A percentile compares a stretch with the other conserved stretches of the same genome.
Evolutionary conservation across 2,113 vertebrate genomes (phyloP).

Genomic region (Microtus oregoni): DNA sequence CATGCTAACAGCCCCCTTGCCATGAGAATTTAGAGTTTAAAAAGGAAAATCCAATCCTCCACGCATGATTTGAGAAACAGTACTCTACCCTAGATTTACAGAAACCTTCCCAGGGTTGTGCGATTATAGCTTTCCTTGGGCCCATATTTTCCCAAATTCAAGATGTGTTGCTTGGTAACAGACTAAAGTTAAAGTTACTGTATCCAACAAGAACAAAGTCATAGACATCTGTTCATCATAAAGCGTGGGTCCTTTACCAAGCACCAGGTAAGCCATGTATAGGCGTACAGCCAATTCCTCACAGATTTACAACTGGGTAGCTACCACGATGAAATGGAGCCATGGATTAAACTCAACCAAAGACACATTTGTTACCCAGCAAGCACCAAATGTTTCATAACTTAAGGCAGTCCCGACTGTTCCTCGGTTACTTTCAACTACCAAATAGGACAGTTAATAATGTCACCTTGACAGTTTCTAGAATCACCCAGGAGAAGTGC

Average conservation of each 20-base stretch:
- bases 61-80: constrained; percentile 35
- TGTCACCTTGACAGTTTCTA: not conserved
- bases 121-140: constrained; percentile 24
- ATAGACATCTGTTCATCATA: not conserved
- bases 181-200: not conserved
- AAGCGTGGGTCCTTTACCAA: not conserved
- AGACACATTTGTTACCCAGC: not conserved
- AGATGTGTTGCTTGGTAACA: constrained; percentile 44
- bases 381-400: not conserved
- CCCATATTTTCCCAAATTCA: constrained; percentile 3
- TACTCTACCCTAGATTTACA: not conserved
- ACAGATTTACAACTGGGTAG: not conserved
- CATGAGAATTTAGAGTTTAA: not conserved
- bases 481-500: not conserved
- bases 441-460: not conserved
- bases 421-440: not conserved
- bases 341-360: not conserved
- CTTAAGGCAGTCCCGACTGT: not conserved
- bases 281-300: not conserved
- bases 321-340: not conserved
- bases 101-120: not conserved
- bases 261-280: not conserved
- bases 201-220: not conserved
- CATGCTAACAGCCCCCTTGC: not conserved
- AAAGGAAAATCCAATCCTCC: not conserved